A percentile compares a stretch with the other conserved stretches of the same genome.
These are phyloP conservation scores for Brotula barbata DNA, from an alignment of 2,797 vertebrate species.

Conservation along the genomic window DNA sequence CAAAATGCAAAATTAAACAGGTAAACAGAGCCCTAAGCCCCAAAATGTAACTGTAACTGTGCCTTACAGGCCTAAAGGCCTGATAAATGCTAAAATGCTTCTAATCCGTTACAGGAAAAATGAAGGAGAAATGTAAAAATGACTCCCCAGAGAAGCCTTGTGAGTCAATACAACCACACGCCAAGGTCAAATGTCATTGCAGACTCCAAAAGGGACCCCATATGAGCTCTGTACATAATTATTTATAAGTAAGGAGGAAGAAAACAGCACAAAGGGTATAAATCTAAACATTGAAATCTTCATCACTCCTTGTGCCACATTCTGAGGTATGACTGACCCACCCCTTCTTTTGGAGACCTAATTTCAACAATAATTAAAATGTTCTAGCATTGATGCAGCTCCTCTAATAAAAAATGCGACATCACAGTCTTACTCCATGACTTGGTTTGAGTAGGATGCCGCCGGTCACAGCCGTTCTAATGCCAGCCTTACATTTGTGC, in stretches of 20 bases:
- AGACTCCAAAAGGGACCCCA: not conserved
- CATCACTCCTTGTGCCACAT: constrained; percentile 2
- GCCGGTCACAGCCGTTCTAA: constrained; percentile 40
- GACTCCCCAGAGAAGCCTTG: not conserved
- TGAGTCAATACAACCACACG: not conserved
- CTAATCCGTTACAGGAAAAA: not conserved
- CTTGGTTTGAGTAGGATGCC: constrained; percentile 14
- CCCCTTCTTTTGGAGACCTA: not conserved
- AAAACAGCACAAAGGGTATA: not conserved
- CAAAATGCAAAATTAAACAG: not conserved
- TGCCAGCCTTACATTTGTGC: constrained; percentile 32
- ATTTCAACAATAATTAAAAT: constrained; percentile 14
- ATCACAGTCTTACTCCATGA: constrained; percentile 40
- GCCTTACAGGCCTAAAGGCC: not conserved
- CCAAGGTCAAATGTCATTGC: not conserved
- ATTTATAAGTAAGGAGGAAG: not conserved
- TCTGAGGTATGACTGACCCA: not conserved
- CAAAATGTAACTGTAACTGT: not conserved
- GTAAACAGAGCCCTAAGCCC: not conserved
- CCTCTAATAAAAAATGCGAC: constrained; percentile 65
- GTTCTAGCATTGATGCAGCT: constrained; percentile 35
- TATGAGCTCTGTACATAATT: not conserved
- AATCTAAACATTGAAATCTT: not conserved
- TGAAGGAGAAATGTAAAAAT: constrained; percentile 1
- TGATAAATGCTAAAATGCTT: not conserved